Evolutionary conservation across 2,113 vertebrate genomes (phyloP).

Genomic region (Podarcis cretensis): DNA sequence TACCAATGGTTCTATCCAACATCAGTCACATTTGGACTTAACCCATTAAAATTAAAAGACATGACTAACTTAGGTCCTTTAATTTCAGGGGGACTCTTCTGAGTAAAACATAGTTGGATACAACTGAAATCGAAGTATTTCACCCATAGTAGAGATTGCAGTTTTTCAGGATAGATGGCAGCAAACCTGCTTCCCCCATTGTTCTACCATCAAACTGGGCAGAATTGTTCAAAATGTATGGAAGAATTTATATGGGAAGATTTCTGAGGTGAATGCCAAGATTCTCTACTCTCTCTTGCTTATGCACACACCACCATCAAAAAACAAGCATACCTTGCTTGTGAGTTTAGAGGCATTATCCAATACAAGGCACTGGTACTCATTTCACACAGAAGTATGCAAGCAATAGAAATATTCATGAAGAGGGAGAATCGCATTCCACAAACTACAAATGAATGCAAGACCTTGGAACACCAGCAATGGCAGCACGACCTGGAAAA

Average conservation of each 20-base stretch:
- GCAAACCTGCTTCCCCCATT: not conserved
- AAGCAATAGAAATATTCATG: not conserved
- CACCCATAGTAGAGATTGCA: not conserved
- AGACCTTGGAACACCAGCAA: not conserved
- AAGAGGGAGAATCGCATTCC: not conserved
- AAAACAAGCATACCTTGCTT: not conserved
- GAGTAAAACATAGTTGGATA: no score
- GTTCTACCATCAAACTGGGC: no score
- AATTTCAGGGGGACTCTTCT: no score
- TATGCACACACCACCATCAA: not conserved
- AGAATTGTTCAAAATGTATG: not conserved
- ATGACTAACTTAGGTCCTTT: no score
- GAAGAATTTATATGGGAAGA: not conserved
- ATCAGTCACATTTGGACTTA: no score
- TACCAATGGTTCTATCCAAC: not conserved
- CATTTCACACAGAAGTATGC: not conserved
- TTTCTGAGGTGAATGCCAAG: not conserved
- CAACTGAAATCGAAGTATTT: no score
- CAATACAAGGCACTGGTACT: not conserved
- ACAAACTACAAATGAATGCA: not conserved
- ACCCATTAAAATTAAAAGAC: no score
- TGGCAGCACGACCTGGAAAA: not conserved
- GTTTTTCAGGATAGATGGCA: not conserved
- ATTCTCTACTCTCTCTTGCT: no score
- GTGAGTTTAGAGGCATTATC: not conserved